Conservation (phyloP, 2,888 invertebrate genomes). For the Protophormia terraenovae region DNA sequence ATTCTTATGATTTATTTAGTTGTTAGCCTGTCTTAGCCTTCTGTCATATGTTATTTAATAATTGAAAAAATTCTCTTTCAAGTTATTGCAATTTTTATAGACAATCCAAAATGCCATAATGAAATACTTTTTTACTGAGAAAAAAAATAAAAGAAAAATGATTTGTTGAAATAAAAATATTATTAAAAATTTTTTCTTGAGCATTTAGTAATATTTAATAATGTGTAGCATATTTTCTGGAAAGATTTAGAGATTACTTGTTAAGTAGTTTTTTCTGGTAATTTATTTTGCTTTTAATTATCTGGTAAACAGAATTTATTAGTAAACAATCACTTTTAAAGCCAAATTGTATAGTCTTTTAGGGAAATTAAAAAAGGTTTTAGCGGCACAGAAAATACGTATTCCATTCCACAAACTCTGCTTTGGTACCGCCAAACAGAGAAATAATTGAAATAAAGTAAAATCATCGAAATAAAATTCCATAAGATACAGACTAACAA, state of each 20-base stretch:
- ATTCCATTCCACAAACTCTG: no score
- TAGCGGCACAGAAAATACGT: no score
- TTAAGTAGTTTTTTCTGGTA: background rate
- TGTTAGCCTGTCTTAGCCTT: background rate
- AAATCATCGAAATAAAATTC: no score
- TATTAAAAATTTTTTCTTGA: background rate
- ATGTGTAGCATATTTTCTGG: background rate
- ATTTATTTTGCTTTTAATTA: background rate
- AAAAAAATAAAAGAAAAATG: background rate
- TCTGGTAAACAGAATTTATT: background rate
- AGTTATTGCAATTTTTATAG: background rate
- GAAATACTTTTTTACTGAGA: background rate
- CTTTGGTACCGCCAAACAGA: no score
- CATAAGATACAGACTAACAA: no score
- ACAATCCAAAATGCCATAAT: background rate
- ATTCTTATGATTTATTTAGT: background rate
- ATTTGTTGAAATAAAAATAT: background rate
- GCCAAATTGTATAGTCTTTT: no score
- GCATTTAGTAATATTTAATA: no score
- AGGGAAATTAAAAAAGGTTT: no score
- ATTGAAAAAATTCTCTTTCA: slow-evolving; percentile 13
- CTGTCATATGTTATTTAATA: background rate
- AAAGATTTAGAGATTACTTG: background rate
- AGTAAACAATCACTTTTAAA: no score
- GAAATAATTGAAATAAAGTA: no score